These are phyloP conservation scores for Diuraphis noxia DNA, from an alignment of 1,140 invertebrate species.

Conservation along the genomic window DNA sequence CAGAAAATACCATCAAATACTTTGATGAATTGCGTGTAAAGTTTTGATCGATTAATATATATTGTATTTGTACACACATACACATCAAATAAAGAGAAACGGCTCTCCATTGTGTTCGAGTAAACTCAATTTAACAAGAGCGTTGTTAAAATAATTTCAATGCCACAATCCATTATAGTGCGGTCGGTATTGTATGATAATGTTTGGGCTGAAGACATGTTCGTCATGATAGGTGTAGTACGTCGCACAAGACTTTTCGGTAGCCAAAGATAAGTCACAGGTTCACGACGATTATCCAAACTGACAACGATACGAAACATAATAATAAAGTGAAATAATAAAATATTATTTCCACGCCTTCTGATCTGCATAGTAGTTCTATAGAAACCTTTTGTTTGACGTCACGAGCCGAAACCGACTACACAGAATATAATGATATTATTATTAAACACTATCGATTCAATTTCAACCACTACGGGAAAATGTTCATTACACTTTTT, in stretches of 20 bases:
- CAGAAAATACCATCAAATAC: slow-evolving; percentile 14
- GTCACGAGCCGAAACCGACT: no score
- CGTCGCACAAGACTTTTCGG: background rate
- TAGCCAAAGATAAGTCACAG: background rate
- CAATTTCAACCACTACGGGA: no score
- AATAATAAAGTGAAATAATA: background rate
- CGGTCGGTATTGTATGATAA: background rate
- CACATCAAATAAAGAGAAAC: background rate
- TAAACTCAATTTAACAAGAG: background rate
- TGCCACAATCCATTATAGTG: background rate
- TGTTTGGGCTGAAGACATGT: background rate
- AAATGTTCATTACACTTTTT: no score
- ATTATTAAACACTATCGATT: no score
- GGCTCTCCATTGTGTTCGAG: background rate
- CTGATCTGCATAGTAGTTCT: no score
- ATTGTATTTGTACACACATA: background rate
- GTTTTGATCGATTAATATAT: background rate
- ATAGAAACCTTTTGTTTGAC: no score
- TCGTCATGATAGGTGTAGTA: background rate
- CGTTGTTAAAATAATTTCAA: background rate
- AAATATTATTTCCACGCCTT: no score
- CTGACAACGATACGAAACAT: no score
- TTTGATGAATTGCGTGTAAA: slow-evolving; percentile 23
- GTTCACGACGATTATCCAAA: no score
- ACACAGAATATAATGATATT: no score